These are phyloP conservation scores for Cataglyphis rosenhaueri DNA, from an alignment of 2,888 invertebrate genomes.

Conservation along the genomic window DNA sequence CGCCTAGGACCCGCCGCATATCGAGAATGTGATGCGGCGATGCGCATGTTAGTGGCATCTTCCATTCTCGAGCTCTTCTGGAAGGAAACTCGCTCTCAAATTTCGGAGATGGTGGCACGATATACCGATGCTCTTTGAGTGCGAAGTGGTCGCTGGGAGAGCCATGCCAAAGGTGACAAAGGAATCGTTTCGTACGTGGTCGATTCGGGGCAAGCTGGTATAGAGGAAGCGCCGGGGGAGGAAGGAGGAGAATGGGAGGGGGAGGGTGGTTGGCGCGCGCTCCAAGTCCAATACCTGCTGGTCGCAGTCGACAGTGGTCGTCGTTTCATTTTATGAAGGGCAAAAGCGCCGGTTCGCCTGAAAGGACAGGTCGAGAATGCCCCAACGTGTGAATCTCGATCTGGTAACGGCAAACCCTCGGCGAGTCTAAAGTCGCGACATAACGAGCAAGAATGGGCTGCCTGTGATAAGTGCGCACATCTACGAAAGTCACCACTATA, in stretches of 20 bases:
- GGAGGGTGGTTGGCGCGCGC: constrained; percentile 6
- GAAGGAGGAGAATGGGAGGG: not conserved
- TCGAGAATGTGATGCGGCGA: constrained; percentile 18
- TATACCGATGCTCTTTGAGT: constrained; percentile 42
- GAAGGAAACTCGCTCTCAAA: constrained; percentile 29
- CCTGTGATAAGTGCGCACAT: constrained; percentile 34
- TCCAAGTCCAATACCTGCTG: constrained; percentile 42
- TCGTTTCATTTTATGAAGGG: constrained; percentile 52
- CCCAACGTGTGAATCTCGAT: constrained; percentile 43
- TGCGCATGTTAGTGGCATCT: constrained; percentile 30
- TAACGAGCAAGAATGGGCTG: constrained; percentile 42
- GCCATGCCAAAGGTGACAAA: constrained; percentile 63
- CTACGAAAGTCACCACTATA: not conserved
- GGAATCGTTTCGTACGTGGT: constrained; percentile 60
- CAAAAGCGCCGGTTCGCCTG: constrained; percentile 26
- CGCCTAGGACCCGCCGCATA: not conserved
- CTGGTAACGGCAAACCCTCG: constrained; percentile 27
- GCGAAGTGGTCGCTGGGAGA: constrained; percentile 55
- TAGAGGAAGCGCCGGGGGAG: not conserved
- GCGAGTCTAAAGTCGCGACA: constrained; percentile 27
- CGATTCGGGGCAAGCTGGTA: constrained; percentile 18
- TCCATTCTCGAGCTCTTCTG: constrained; percentile 33
- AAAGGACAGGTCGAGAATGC: constrained; percentile 33
- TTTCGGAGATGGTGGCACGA: constrained; percentile 36
- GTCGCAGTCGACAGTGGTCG: constrained; percentile 24